phyloP scores from a whole-genome alignment of 2,888 invertebrate species.

The Crocallis elinguaria region DNA sequence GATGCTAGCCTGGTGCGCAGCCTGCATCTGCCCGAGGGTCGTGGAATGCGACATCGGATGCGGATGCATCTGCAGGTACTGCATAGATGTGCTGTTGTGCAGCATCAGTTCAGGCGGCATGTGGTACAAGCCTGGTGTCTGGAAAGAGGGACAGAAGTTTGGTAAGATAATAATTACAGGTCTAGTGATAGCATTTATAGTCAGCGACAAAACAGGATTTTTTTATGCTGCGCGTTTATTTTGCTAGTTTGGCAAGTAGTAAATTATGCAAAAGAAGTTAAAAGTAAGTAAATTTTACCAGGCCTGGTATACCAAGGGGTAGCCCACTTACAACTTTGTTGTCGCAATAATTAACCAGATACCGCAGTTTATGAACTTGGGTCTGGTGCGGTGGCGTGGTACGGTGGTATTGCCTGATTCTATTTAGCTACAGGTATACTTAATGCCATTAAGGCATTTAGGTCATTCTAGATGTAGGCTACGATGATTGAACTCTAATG shows the following conservation, averaged over 20 bases:
- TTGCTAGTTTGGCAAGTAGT: no score
- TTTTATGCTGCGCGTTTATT: no score
- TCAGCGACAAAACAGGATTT: no score
- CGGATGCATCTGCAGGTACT: conserved; percentile 72
- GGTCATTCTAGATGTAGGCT: no score
- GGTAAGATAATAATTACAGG: no score
- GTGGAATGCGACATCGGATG: conserved; percentile 57
- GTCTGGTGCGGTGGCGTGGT: conserved; percentile 12
- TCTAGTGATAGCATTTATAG: no score
- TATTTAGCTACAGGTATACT: conserved; percentile 36
- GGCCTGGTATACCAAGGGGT: conserved; percentile 54
- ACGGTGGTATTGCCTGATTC: conserved; percentile 43
- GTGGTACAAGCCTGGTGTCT: conserved; percentile 79
- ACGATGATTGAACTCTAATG: no score
- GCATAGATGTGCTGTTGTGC: conserved; percentile 75
- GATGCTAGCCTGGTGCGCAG: conserved; percentile 47
- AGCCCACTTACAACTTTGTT: conserved; percentile 70
- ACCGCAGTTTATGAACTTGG: conserved; percentile 64
- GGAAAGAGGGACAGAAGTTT: conserved; percentile 27
- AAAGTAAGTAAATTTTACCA: no score
- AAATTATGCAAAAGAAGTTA: no score
- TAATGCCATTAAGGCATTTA: conserved; percentile 11
- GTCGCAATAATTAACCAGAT: conserved; percentile 71
- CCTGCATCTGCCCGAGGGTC: conserved; percentile 44
- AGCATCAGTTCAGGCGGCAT: conserved; percentile 80